Evolutionary conservation across 2,888 invertebrate genomes (phyloP).

Genomic region (Sarcophaga caerulescens): DNA sequence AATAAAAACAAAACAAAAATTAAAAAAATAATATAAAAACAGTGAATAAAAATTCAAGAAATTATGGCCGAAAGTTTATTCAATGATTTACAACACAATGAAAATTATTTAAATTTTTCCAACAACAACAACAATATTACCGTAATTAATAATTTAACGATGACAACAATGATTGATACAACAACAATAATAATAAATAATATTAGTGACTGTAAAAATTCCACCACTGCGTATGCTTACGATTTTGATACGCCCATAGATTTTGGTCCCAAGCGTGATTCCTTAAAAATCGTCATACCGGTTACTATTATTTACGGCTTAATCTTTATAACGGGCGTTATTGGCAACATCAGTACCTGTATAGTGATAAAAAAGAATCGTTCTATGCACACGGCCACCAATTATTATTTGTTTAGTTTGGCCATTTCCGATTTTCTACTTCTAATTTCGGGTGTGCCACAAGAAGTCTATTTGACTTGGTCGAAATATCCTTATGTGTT

Average conservation of each 20-base stretch:
- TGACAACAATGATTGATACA: conserved; percentile 3
- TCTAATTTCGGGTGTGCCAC: conserved; percentile 86
- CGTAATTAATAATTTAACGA: neutral
- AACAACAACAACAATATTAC: conserved; percentile 18
- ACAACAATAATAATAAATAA: conserved; percentile 9
- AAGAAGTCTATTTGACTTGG: conserved; percentile 91
- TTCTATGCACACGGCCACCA: conserved; percentile 91
- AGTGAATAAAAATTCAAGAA: neutral
- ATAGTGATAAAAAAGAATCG: conserved; percentile 91
- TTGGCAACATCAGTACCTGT: conserved; percentile 92
- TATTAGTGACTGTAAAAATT: conserved; percentile 24
- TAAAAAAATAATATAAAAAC: neutral
- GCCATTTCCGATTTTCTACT: conserved; percentile 92
- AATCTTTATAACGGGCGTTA: conserved; percentile 90
- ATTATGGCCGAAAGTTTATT: conserved; percentile 9
- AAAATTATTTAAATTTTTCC: conserved; percentile 33
- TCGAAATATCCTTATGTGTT: conserved; percentile 89
- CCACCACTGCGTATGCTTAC: neutral
- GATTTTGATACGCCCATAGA: conserved; percentile 43
- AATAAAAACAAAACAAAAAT: too few species aligned
- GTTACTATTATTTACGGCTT: conserved; percentile 88
- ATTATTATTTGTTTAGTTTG: conserved; percentile 91
- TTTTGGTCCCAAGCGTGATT: conserved; percentile 85
- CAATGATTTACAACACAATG: conserved; percentile 9
- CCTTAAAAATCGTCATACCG: conserved; percentile 84